Base-by-base conservation (phyloP, 2,888 invertebrate species). In the Andrena bicolor region DNA sequence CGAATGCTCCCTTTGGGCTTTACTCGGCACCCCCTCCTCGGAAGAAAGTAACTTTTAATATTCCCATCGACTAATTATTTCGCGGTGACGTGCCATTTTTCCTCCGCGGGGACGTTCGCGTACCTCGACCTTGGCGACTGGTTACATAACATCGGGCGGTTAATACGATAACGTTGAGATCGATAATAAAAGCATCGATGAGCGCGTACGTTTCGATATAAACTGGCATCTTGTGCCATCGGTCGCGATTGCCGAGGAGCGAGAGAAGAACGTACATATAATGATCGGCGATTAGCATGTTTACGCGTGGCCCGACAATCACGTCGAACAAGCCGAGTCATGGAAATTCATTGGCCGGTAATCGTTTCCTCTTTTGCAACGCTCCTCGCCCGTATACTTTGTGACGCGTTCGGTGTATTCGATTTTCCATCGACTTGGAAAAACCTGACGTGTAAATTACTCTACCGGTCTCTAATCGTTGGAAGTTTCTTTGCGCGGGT, bases 141-240 rank as follows among this genome's bases (percentile, higher is more conserved):
- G 56, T 86, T 80, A 76, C 68, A 23, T 65, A 86, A 86, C 23
- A 56, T 75, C 49, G 53, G 53, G 65, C 61, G 30, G 71, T 68
- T 58, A 71, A 28, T 69, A 23, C 28, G 8, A 23, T 56, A 35
- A 35, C 70, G 41, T 26, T 69, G 3, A n/a, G 83, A 75, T 86
- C 80, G 83, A 83, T 83, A 83, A 78, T 66, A 71, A 74, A 83
- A 80, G 73, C 66, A 66, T 75, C 63, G 56, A 71, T 71, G 71
- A 76, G 20, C 64, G 20, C 30, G 26, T 35, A 26, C 49, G 30
- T 49, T 26, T 5, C 10, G 20, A n/a, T n/a, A n/a, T n/a, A n/a
- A n/a, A n/a, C 6, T 6, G n/a, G 10, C 20, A 13, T 2, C 61
- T 30, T 1, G 8, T 7, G 48, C 4, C 20, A 1, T 28, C 10